Percentiles rank a stretch among this genome's conserved stretches.
These are phyloP conservation scores for Balaeniceps rex DNA, from an alignment of 2,113 vertebrate species.

Conservation along the genomic window DNA sequence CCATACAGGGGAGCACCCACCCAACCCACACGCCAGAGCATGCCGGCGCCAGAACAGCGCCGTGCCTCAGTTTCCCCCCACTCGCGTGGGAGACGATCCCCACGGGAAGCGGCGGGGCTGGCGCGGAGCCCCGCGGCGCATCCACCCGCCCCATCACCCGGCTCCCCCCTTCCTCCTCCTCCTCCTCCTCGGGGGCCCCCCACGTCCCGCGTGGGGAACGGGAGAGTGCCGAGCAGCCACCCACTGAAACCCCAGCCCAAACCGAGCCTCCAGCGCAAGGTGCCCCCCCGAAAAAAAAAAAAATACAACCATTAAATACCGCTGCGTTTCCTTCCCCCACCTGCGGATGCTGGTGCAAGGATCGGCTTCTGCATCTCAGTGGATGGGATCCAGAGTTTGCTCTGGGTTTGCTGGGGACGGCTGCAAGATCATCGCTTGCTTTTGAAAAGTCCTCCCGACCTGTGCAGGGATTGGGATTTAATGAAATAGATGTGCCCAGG, in stretches of 20 bases:
- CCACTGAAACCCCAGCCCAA: not conserved
- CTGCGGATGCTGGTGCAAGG: not conserved
- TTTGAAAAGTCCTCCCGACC: not conserved
- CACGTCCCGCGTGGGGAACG: not conserved
- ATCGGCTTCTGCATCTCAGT: not conserved
- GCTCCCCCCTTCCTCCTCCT: not conserved
- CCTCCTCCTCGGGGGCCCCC: not conserved
- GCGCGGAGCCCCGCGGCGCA: not conserved
- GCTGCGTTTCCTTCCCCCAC: not conserved
- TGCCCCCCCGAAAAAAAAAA: no score
- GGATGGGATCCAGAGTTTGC: not conserved
- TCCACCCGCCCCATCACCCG: not conserved
- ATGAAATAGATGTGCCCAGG: not conserved
- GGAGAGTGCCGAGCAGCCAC: not conserved
- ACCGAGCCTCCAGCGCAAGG: not conserved
- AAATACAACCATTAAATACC: not conserved
- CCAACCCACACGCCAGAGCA: not conserved
- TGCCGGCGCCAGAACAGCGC: not conserved
- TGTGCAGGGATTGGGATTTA: not conserved
- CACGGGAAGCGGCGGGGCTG: not conserved
- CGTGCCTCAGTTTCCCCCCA: not conserved
- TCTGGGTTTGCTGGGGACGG: not conserved
- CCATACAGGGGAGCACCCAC: not conserved
- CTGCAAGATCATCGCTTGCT: not conserved
- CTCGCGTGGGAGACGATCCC: not conserved